These are phyloP conservation scores for Chymomyza fuscimana DNA, from an alignment of 2,888 invertebrate genomes.

Conservation along the genomic window DNA sequence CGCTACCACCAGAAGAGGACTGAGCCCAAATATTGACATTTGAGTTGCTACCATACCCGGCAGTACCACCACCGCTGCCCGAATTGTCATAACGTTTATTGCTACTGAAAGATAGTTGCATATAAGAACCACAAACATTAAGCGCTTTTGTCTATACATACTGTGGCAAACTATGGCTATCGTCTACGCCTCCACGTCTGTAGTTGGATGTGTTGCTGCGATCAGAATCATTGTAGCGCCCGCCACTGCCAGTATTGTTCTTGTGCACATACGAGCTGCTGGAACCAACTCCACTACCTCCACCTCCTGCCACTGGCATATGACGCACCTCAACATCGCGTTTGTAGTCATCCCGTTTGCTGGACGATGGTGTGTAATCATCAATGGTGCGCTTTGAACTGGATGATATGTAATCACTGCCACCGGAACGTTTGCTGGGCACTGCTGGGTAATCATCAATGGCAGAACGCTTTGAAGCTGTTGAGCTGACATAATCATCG, in stretches of 20 bases:
- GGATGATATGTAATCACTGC: constrained; percentile 68
- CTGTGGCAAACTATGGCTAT: constrained; percentile 56
- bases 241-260: constrained; percentile 56
- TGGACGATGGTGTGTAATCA: constrained; percentile 66
- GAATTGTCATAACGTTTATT: constrained; percentile 78
- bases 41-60: constrained; percentile 61
- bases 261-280: constrained; percentile 66
- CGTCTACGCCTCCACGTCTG: constrained; percentile 67
- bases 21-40: constrained; percentile 67
- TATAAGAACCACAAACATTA: background rate
- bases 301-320: constrained; percentile 56
- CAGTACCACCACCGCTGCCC: constrained; percentile 56
- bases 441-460: constrained; percentile 72
- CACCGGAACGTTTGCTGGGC: constrained; percentile 68
- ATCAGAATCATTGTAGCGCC: constrained; percentile 71
- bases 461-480: constrained; percentile 67
- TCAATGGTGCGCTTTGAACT: constrained; percentile 63
- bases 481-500: constrained; percentile 58
- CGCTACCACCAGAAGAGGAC: constrained; percentile 53
- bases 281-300: constrained; percentile 49
- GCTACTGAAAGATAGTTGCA: constrained; percentile 35
- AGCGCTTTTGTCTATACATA: constrained; percentile 28
- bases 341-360: constrained; percentile 76
- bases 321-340: constrained; percentile 79
- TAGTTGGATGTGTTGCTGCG: constrained; percentile 67